phyloP scores from a whole-genome alignment of 2,888 invertebrate species.

The Therioaphis trifolii region DNA sequence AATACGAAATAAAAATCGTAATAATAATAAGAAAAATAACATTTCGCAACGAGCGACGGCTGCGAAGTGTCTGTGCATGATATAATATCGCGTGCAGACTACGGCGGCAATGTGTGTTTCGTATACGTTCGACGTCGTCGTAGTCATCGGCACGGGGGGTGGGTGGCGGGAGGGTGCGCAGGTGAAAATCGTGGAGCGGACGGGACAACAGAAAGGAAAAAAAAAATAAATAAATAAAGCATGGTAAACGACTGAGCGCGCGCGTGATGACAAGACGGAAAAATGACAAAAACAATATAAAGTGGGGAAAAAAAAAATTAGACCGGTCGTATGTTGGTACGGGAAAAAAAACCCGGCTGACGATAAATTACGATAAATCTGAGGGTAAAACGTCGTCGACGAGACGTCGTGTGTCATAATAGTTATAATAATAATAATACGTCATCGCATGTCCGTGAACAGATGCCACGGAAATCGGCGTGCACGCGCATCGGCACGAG shows the following conservation, averaged over 20 bases:
- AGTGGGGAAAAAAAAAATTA: background rate
- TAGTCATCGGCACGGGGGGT: no score
- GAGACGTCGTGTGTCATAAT: slow-evolving; percentile 57
- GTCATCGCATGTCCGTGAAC: slow-evolving; percentile 51
- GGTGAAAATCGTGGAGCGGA: slow-evolving; percentile 46
- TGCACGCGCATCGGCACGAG: slow-evolving; percentile 46
- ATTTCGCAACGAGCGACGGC: background rate
- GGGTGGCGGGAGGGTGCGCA: slow-evolving; percentile 8
- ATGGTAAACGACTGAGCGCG: background rate
- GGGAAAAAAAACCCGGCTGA: background rate
- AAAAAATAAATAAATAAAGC: background rate
- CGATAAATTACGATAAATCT: slow-evolving; percentile 55
- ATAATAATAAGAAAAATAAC: slow-evolving; percentile 9
- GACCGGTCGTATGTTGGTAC: slow-evolving; percentile 17
- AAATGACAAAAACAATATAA: slow-evolving; percentile 42
- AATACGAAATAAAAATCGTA: no score
- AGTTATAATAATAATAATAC: slow-evolving; percentile 16
- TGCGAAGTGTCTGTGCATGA: slow-evolving; percentile 1
- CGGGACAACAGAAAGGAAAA: background rate
- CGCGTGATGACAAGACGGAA: slow-evolving; percentile 31
- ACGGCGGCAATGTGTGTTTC: background rate
- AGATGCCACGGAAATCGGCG: slow-evolving; percentile 52
- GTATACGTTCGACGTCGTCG: background rate
- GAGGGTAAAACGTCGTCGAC: slow-evolving; percentile 46
- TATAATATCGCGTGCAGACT: slow-evolving; percentile 53